phyloP scores from a whole-genome alignment of 1,140 invertebrate species.

The Drosophila teissieri region DNA sequence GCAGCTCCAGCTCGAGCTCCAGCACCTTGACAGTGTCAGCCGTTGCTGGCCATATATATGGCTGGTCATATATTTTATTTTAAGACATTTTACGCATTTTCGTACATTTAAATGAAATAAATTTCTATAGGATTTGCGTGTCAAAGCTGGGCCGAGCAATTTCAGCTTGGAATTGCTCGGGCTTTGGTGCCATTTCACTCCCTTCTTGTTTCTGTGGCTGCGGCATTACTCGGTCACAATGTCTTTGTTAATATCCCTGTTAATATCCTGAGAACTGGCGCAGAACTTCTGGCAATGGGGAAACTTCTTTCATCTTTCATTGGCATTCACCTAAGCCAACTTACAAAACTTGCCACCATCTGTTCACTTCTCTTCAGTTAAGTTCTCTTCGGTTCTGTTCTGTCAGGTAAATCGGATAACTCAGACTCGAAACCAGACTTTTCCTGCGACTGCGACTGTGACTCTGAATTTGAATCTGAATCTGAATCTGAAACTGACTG shows the following conservation, averaged over 20 bases:
- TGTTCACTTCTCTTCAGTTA: neutral
- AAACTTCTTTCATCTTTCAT: constrained; percentile 47
- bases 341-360: constrained; percentile 36
- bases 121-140: constrained; percentile 74
- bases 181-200: constrained; percentile 3
- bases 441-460: neutral
- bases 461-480: constrained; percentile 1
- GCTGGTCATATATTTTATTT: constrained; percentile 73
- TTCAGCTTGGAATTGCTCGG: constrained; percentile 54
- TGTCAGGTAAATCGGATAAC: constrained; percentile 23
- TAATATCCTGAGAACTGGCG: constrained; percentile 51
- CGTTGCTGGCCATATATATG: constrained; percentile 39
- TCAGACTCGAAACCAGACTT: neutral
- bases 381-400: neutral
- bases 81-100: constrained; percentile 76
- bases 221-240: constrained; percentile 46
- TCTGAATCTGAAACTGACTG: constrained; percentile 10
- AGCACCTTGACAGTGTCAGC: constrained; percentile 63
- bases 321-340: constrained; percentile 38
- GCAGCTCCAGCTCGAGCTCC: constrained; percentile 4
- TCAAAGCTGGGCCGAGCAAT: constrained; percentile 36
- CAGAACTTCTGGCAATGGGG: constrained; percentile 33
- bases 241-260: constrained; percentile 55
- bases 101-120: constrained; percentile 78
- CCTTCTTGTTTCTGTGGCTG: neutral